Evolutionary conservation across 2,797 vertebrate genomes (phyloP).

Genomic region (Hydrophis major): DNA sequence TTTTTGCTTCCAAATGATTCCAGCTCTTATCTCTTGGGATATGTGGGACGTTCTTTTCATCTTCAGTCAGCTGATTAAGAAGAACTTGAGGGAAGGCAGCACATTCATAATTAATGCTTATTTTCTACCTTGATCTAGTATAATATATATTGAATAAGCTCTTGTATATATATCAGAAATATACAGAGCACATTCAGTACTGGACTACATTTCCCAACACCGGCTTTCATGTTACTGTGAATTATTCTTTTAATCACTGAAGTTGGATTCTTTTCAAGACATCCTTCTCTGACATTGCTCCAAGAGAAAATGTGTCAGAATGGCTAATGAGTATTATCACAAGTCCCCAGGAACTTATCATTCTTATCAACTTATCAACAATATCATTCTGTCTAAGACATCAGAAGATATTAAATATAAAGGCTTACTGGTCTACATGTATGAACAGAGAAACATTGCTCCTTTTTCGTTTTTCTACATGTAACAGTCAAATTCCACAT

Average conservation of each 20-base stretch:
- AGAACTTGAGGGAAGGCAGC: background rate
- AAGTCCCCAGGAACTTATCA: slow-evolving; percentile 66
- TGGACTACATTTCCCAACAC: slow-evolving; percentile 48
- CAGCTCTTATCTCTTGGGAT: background rate
- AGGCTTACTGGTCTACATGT: background rate
- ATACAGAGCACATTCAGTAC: background rate
- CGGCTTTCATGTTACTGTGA: slow-evolving; percentile 52
- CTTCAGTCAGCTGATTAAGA: slow-evolving; percentile 13
- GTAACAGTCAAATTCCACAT: background rate
- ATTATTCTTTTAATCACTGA: slow-evolving; percentile 63
- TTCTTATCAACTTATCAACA: slow-evolving; percentile 18
- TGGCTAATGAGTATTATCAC: slow-evolving; percentile 50
- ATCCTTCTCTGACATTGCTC: slow-evolving; percentile 70
- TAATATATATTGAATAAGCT: slow-evolving; percentile 13
- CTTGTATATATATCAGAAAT: background rate
- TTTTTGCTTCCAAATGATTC: slow-evolving; percentile 6
- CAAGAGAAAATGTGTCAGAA: slow-evolving; percentile 58
- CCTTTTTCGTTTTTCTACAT: background rate
- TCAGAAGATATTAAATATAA: slow-evolving; percentile 19
- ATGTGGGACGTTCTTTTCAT: background rate
- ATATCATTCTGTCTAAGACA: slow-evolving; percentile 48
- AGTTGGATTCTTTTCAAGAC: slow-evolving; percentile 64
- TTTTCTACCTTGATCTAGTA: slow-evolving; percentile 9
- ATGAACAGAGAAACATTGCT: slow-evolving; percentile 10
- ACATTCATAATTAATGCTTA: slow-evolving; percentile 37